Base-by-base conservation (phyloP, 1,140 invertebrate genomes). In the Ceratosolen solmsi region DNA sequence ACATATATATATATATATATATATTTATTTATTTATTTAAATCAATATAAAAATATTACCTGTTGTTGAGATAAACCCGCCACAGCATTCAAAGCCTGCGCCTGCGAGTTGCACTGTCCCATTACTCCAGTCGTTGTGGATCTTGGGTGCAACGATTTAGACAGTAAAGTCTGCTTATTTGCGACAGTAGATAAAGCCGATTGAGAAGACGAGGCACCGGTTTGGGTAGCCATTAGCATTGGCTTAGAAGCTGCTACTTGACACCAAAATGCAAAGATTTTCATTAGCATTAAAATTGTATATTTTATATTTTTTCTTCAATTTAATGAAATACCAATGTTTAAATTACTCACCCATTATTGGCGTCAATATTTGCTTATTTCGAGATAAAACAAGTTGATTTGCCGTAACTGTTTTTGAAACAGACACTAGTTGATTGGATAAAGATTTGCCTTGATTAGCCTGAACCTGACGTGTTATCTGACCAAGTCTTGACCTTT, bases 311-410 rank as follows among this genome's bases (percentile, higher is more conserved):
- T n/a, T n/a, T n/a, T n/a, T n/a, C n/a, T n/a, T n/a, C n/a, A n/a
- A n/a, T n/a, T n/a, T n/a, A n/a, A n/a, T n/a, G n/a, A 46, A 54
- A 63, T 79, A 33, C 8, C 63, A 68, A 27, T 30, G 78, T 58
- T 46, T 2, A 46, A 38, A 79, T 71, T 49, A 90, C 91, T 92
- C 88, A 94, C 93, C 92, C 91, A 93, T 92, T 82, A 93, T 93
- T 65, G 93, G 92, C 68, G 93, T 90, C 80, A 93, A 92, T 87
- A 94, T 91, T 93, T 94, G 86, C 92, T 92, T 87, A 90, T 94
- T 87, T 87, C 92, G 88, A 86, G 93, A 91, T 83, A 94, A 90
- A 88, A 93, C 92, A 80, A 94, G 86, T 86, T 92, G 88, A 86
- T 92, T 93, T 20, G 92, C 90, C 71, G 91, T 91, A 80, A 92